phyloP scores from a whole-genome alignment of 2,797 vertebrate species.

The Ptychobarbus kaznakovi region DNA sequence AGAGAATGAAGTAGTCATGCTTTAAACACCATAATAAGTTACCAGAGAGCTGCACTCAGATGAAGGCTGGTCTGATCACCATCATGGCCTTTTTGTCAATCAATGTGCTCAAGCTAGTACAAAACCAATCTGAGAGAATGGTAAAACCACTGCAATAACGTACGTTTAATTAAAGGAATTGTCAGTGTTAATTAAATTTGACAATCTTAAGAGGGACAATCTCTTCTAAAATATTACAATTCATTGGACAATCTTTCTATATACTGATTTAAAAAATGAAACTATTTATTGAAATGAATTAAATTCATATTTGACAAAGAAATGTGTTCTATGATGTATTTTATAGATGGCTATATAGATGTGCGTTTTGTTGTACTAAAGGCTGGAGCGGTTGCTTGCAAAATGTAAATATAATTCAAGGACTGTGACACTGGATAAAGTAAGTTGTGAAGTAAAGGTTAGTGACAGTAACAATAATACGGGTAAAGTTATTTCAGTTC shows the following conservation, averaged over 20 bases:
- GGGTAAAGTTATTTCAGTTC: constrained; percentile 53
- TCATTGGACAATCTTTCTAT: constrained; percentile 52
- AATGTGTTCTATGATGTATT: constrained; percentile 62
- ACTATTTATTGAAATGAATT: constrained; percentile 56
- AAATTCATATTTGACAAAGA: constrained; percentile 60
- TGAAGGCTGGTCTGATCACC: constrained; percentile 57
- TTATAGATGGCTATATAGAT: constrained; percentile 56
- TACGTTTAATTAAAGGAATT: constrained; percentile 2
- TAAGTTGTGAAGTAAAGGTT: constrained; percentile 41
- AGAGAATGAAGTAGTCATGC: constrained; percentile 52
- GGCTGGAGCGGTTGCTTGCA: constrained; percentile 32
- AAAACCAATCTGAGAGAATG: constrained; percentile 18
- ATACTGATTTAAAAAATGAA: constrained; percentile 27
- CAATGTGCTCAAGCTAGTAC: constrained; percentile 49
- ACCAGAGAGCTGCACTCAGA: constrained; percentile 20
- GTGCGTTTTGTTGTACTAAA: constrained; percentile 51
- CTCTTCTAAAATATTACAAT: constrained; percentile 47
- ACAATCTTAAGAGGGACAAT: constrained; percentile 65
- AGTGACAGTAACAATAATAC: constrained; percentile 55
- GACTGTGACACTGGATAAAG: constrained; percentile 36
- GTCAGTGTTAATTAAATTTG: constrained; percentile 52
- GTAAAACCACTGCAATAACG: constrained; percentile 52
- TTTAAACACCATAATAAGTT: constrained; percentile 32
- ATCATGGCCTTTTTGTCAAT: constrained; percentile 59
- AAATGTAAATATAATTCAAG: constrained; percentile 53